phyloP scores from a whole-genome alignment of 2,113 vertebrate species.

The Prionailurus viverrinus region DNA sequence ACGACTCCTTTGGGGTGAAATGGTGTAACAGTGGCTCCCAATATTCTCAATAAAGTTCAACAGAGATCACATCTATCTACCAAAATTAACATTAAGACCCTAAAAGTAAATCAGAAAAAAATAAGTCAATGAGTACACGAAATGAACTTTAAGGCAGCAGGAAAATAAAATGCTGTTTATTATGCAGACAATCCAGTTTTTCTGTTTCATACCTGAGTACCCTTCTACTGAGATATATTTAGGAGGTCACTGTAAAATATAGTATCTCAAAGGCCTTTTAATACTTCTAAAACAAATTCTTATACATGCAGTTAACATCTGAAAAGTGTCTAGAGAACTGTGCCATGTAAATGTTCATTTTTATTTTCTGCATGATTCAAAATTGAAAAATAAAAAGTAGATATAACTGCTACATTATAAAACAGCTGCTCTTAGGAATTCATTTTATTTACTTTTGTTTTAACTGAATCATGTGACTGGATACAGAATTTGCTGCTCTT shows the following conservation, averaged over 20 bases:
- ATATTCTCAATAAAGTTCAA: constrained; percentile 2
- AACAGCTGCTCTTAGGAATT: constrained; percentile 39
- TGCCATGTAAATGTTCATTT: constrained; percentile 1
- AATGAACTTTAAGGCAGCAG: background rate
- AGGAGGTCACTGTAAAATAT: background rate
- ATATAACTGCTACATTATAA: background rate
- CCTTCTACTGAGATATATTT: background rate
- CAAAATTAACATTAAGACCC: background rate
- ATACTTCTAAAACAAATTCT: background rate
- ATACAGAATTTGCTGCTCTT: background rate
- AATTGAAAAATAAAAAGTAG: constrained; percentile 33
- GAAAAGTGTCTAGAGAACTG: background rate
- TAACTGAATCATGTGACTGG: constrained; percentile 42
- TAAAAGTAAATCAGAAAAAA: constrained; percentile 17
- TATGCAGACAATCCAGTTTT: constrained; percentile 28
- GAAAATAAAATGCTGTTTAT: constrained; percentile 48
- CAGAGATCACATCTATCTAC: background rate
- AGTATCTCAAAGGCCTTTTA: constrained; percentile 46
- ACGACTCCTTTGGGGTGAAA: background rate
- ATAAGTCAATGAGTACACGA: background rate
- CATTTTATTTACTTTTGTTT: constrained; percentile 49
- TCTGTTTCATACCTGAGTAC: background rate
- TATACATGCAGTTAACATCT: constrained; percentile 48
- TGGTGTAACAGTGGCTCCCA: background rate
- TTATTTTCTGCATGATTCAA: constrained; percentile 51